These are phyloP conservation scores for Capreolus pygargus DNA, from an alignment of 2,113 vertebrate genomes.

Conservation along the genomic window DNA sequence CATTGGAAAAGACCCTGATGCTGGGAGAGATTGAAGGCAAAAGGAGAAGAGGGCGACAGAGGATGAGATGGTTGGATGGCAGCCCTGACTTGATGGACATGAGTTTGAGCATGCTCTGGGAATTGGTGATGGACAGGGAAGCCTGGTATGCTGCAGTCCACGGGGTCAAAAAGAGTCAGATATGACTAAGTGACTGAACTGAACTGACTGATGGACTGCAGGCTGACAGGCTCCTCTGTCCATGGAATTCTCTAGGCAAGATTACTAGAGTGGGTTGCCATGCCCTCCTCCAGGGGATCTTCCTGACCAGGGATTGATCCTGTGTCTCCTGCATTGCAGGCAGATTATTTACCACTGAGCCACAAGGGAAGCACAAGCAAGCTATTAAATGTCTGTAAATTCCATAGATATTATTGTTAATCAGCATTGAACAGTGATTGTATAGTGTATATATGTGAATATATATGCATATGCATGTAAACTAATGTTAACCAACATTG, in stretches of 20 bases:
- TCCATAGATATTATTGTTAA: not conserved
- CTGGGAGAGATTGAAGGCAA: not conserved
- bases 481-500: not conserved
- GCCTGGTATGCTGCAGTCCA: not conserved
- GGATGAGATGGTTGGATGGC: not conserved
- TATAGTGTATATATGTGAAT: not conserved
- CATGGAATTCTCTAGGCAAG: not conserved
- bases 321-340: not conserved
- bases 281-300: not conserved
- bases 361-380: not conserved
- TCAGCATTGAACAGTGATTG: not conserved
- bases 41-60: rapidly evolving
- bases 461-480: not conserved
- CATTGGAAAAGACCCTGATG: not conserved
- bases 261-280: not conserved
- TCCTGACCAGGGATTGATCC: not conserved
- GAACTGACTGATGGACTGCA: not conserved
- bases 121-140: not conserved
- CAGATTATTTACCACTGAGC: not conserved
- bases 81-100: not conserved
- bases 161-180: not conserved
- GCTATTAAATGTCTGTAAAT: not conserved
- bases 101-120: not conserved
- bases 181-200: not conserved
- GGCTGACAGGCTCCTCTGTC: not conserved